Evolutionary conservation across 2,888 invertebrate species (phyloP), one percentile per base, ranked within the genome.

Genomic region (Troilus luridus): DNA sequence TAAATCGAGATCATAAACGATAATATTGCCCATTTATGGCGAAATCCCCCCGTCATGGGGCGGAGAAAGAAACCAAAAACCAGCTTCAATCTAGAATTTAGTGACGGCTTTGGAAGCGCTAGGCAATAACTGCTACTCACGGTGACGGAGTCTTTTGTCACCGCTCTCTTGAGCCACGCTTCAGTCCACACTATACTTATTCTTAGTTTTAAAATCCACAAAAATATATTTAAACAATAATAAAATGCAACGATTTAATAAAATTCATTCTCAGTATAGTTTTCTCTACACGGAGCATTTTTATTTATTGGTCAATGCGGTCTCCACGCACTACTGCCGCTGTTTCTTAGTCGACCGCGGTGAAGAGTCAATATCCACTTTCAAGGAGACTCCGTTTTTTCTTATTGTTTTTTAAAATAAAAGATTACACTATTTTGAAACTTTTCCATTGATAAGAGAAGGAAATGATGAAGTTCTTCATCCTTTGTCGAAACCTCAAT

Each of bases 1-100:
- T 77, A 77, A 77, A 77, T 77, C 72, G 27, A 77, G 72, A 77
- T 77, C 72, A 77, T 77, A 77, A 77, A 27, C 72, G 72, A 77
- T 77, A 77, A 77, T 77, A 77, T 77, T 77, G 72, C 41, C 72
- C 72, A 41, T 77, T 14, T 77, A 77, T 27, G 72, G 72, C 27
- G 8, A 67, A 77, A 77, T 77, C 72, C 41, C 27, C 72, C 72
- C 41, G 27, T 17, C 27, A 77, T 41, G 72, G 72, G 72, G 72
- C 2, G 41, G 27, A 77, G 56, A 85, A 85, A 85, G 54, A 85
- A 85, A 85, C 56, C 85, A 85, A 85, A 85, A 85, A 85, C 8
- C 54, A 58, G 54, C 85, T 21, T n/a, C 85, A 58, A n/a, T n/a
- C 41, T 85, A n/a, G 56, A 58, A 85, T 85, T 85, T 85, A 77